phyloP scores from a whole-genome alignment of 2,888 invertebrate species.

The Brachyptera risi region DNA sequence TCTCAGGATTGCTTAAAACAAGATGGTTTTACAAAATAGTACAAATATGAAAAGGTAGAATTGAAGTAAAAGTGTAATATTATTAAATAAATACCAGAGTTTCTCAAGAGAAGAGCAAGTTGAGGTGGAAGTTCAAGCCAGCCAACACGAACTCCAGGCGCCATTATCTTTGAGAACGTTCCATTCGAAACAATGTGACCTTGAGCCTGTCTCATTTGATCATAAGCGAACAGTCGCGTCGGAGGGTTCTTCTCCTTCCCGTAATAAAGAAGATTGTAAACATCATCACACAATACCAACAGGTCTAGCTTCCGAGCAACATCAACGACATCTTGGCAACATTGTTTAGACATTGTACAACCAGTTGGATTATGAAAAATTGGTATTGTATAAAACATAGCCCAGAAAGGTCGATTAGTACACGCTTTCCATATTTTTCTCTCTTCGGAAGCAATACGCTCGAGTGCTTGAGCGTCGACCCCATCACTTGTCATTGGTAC shows the following conservation, averaged over 20 bases:
- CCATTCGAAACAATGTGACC: slow-evolving; percentile 60
- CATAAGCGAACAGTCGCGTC: slow-evolving; percentile 51
- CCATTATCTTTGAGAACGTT: slow-evolving; percentile 60
- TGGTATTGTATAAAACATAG: slow-evolving; percentile 54
- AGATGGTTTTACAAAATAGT: no score
- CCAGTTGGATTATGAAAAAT: slow-evolving; percentile 60
- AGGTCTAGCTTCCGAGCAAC: slow-evolving; percentile 48
- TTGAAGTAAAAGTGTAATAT: no score
- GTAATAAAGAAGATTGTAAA: slow-evolving; percentile 58
- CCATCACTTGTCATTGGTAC: slow-evolving; percentile 53
- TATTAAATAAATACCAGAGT: no score
- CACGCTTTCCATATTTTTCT: slow-evolving; percentile 36
- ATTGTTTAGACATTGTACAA: slow-evolving; percentile 43
- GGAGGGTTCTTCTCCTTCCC: slow-evolving; percentile 43
- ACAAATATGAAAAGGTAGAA: no score
- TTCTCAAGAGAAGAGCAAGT: slow-evolving; percentile 43
- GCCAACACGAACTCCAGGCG: slow-evolving; percentile 59
- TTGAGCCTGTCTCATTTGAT: slow-evolving; percentile 45
- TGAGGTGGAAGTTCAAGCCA: slow-evolving; percentile 57
- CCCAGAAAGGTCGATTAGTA: slow-evolving; percentile 50
- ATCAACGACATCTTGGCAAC: slow-evolving; percentile 40
- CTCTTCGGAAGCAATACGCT: slow-evolving; percentile 43
- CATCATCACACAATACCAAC: slow-evolving; percentile 56
- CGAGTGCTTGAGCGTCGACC: slow-evolving; percentile 49
- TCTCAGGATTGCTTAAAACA: no score